phyloP scores from a whole-genome alignment of 1,140 invertebrate genomes.

The Drosophila lacertosa region DNA sequence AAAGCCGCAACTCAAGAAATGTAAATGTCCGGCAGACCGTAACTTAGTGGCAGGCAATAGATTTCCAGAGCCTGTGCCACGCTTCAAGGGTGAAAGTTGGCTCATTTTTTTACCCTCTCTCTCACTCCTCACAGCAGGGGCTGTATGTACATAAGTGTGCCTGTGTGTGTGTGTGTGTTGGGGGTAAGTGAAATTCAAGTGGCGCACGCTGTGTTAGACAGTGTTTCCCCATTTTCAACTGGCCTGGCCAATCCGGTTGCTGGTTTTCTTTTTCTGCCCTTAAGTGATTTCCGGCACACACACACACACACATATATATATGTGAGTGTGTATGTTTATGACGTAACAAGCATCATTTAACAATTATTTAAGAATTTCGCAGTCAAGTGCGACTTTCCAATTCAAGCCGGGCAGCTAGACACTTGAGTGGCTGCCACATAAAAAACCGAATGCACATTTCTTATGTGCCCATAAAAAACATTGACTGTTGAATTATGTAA shows the following conservation, averaged over 20 bases:
- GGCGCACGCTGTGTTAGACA: slow-evolving; percentile 78
- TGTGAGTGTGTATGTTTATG: slow-evolving; percentile 67
- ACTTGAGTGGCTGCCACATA: slow-evolving; percentile 16
- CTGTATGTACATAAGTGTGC: slow-evolving; percentile 1
- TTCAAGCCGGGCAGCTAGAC: slow-evolving; percentile 52
- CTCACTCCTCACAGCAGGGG: slow-evolving; percentile 18
- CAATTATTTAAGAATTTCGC: slow-evolving; percentile 79
- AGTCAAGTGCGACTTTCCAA: slow-evolving; percentile 42
- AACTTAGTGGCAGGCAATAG: slow-evolving; percentile 82
- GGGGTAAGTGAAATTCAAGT: slow-evolving; percentile 77
- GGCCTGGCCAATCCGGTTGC: slow-evolving; percentile 27
- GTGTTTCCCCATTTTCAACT: slow-evolving; percentile 66
- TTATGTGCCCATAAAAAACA: slow-evolving; percentile 42
- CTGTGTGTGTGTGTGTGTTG: slow-evolving; percentile 19
- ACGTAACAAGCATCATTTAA: slow-evolving; percentile 82
- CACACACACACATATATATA: slow-evolving; percentile 5
- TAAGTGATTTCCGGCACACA: slow-evolving; percentile 68
- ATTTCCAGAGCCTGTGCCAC: slow-evolving; percentile 58
- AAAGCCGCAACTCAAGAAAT: slow-evolving; percentile 46
- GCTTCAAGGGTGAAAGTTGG: slow-evolving; percentile 70
- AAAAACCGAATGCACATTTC: slow-evolving; percentile 27
- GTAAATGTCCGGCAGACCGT: slow-evolving; percentile 82
- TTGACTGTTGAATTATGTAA: slow-evolving; percentile 37
- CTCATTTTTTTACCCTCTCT: slow-evolving; percentile 59
- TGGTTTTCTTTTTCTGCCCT: slow-evolving; percentile 34